phyloP scores from a whole-genome alignment of 2,888 invertebrate genomes.

The Chaetogeoica ovagalla region DNA sequence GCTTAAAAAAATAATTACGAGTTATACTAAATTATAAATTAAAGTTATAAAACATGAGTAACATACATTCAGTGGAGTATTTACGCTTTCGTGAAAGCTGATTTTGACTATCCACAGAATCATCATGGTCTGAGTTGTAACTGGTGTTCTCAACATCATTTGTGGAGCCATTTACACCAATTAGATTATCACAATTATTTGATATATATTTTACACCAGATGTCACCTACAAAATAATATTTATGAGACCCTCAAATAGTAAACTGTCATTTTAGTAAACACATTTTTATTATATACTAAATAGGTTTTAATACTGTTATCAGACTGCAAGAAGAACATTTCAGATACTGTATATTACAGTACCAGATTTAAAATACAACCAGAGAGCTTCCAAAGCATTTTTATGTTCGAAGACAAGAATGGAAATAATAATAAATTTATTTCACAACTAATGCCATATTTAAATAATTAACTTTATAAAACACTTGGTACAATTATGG shows the following conservation, averaged over 20 bases:
- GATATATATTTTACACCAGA: constrained; percentile 46
- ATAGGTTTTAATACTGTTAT: too few species aligned
- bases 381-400: too few species aligned
- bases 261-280: too few species aligned
- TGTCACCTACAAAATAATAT: constrained; percentile 38
- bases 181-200: constrained; percentile 50
- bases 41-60: background rate
- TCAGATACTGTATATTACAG: too few species aligned
- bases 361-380: too few species aligned
- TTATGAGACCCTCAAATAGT: background rate
- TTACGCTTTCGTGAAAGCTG: constrained; percentile 43
- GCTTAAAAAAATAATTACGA: background rate
- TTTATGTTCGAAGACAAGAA: too few species aligned
- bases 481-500: too few species aligned
- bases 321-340: too few species aligned
- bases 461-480: too few species aligned
- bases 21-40: background rate
- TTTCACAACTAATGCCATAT: too few species aligned
- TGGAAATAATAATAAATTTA: too few species aligned
- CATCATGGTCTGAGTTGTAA: constrained; percentile 43
- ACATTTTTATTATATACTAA: too few species aligned
- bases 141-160: constrained; percentile 47
- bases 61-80: constrained; percentile 45
- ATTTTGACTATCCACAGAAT: constrained; percentile 49
- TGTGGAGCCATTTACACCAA: constrained; percentile 51